A percentile compares a stretch with the other conserved stretches of the same genome.
Conservation (phyloP, 2,888 invertebrate species). For the Eupithecia dodoneata region DNA sequence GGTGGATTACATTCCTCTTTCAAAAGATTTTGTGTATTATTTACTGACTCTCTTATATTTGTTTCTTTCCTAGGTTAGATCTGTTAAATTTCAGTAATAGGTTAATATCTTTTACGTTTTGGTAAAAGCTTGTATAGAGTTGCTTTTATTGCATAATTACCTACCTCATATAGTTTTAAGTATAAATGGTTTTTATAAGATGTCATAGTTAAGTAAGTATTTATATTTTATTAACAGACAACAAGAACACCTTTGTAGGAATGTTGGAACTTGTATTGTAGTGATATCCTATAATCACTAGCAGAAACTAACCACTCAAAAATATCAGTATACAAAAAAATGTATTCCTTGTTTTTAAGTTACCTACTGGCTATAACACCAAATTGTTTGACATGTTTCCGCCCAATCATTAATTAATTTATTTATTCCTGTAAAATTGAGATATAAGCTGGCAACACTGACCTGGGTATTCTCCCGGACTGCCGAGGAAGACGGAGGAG, state of each 20-base stretch:
- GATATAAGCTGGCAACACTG: conserved; percentile 48
- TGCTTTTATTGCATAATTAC: no score
- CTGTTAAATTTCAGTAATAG: background rate
- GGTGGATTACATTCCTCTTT: background rate
- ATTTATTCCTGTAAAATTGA: background rate
- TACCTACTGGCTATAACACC: background rate
- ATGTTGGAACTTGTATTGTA: no score
- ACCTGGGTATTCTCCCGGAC: conserved; percentile 91
- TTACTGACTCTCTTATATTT: background rate
- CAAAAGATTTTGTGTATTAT: background rate
- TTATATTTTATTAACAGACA: background rate
- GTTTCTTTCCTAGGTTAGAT: background rate
- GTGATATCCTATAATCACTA: background rate
- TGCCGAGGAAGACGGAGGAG: conserved; percentile 96
- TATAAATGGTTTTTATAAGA: no score
- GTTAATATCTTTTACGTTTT: no score
- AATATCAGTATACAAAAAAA: background rate
- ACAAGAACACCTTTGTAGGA: background rate
- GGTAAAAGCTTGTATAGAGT: no score
- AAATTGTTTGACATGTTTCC: background rate
- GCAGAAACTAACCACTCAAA: background rate
- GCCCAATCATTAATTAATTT: background rate
- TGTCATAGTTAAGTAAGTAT: background rate
- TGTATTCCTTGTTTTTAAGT: background rate
- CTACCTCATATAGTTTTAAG: no score